phyloP scores from a whole-genome alignment of 35 echinoderm and acorn worm genomes.

The Diadema setosum region DNA sequence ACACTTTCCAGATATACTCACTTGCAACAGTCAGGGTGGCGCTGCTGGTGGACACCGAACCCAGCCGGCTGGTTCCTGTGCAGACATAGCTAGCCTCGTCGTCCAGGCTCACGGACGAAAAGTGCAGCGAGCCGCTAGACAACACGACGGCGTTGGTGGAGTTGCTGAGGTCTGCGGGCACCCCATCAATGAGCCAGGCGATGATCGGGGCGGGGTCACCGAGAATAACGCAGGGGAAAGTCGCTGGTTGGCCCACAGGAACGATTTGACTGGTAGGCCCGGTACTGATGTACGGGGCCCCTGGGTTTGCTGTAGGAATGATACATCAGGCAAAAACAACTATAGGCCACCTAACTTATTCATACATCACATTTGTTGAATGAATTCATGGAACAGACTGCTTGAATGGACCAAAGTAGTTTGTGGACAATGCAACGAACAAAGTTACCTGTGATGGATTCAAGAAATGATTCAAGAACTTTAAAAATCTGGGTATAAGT shows the following conservation, averaged over 20 bases:
- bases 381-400: too few relatives aligned
- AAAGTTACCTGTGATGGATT: too few relatives aligned
- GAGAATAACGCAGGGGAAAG: slow-evolving; percentile 72
- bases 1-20: too few relatives aligned
- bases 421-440: too few relatives aligned
- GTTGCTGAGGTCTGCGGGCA: background rate
- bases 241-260: slow-evolving; percentile 28
- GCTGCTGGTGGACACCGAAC: slow-evolving; percentile 40
- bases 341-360: too few relatives aligned
- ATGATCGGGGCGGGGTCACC: slow-evolving; percentile 68
- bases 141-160: slow-evolving; percentile 12
- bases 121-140: slow-evolving; percentile 48
- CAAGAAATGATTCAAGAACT: too few relatives aligned
- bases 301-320: slow-evolving; percentile 72
- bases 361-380: too few relatives aligned
- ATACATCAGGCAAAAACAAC: too few relatives aligned
- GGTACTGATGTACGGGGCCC: slow-evolving; percentile 75
- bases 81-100: slow-evolving; percentile 80
- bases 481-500: too few relatives aligned
- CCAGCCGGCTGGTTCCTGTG: slow-evolving; percentile 69
- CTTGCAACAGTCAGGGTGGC: slow-evolving; percentile 62
- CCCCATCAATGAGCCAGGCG: slow-evolving; percentile 48
- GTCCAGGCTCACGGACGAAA: slow-evolving; percentile 7
- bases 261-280: slow-evolving; percentile 62
- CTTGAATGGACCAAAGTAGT: too few relatives aligned